These are phyloP conservation scores for Serrognathus titanus DNA, from an alignment of 2,888 invertebrate genomes.

Conservation along the genomic window DNA sequence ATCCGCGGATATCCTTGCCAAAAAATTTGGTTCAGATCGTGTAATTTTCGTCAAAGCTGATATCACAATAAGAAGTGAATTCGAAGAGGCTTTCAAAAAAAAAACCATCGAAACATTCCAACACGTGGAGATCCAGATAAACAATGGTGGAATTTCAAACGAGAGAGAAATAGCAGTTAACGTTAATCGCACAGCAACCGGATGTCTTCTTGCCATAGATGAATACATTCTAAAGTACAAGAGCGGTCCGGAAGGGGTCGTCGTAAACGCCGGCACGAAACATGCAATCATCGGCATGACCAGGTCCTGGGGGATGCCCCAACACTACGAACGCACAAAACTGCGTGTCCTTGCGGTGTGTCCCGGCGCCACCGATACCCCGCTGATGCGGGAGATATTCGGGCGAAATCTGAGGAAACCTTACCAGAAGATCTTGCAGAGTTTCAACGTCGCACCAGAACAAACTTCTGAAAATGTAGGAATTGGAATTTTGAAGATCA, in stretches of 20 bases:
- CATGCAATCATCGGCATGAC: constrained; percentile 13
- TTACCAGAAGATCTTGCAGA: not conserved
- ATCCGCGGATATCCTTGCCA: not conserved
- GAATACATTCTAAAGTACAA: constrained; percentile 16
- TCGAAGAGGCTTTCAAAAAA: constrained; percentile 11
- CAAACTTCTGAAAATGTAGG: constrained; percentile 34
- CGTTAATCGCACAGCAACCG: constrained; percentile 1
- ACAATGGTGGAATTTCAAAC: constrained; percentile 73
- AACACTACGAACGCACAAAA: constrained; percentile 5
- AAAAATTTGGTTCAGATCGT: not conserved
- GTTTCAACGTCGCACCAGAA: no score
- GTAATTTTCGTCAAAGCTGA: constrained; percentile 2
- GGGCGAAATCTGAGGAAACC: not conserved
- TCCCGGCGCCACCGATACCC: constrained; percentile 11
- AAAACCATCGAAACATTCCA: constrained; percentile 7
- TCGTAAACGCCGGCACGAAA: constrained; percentile 14
- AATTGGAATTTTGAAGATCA: constrained; percentile 28
- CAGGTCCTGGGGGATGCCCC: constrained; percentile 1
- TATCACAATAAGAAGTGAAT: not conserved
- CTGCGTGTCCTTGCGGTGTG: constrained; percentile 12
- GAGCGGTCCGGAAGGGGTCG: constrained; percentile 4
- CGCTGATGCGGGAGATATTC: no score
- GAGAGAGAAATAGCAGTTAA: constrained; percentile 59
- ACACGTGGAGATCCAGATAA: constrained; percentile 34
- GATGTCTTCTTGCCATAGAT: constrained; percentile 4